Evolutionary conservation across 2,888 invertebrate species (phyloP), one percentile per base, ranked within the genome.

Genomic region (Drosophila kambysellisi): DNA sequence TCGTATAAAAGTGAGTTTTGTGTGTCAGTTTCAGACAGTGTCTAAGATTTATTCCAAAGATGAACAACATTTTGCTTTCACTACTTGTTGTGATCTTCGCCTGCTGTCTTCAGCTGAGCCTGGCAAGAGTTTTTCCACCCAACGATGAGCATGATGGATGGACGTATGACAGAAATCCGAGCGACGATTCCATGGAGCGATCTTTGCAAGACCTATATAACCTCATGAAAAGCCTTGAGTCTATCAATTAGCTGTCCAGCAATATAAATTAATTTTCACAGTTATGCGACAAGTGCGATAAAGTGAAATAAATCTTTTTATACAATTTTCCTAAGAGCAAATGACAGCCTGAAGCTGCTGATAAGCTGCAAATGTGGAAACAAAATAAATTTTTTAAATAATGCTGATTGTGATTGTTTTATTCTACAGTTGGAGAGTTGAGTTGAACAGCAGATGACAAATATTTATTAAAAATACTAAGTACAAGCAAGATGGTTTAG

Each of bases 231-330:
- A 9, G 33, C 11, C 37, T 35, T 51, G 39, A 72, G 15, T 15
- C 48, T 30, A 29, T 63, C 63, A 79, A 79, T 64, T 79, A 66
- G 53, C 80, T 54, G 51, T 48, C 56, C 50, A 58, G 54, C 41
- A 30, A 53, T 54, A 58, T 48, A 25, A 66, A 66, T 60, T 57
- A n/a, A 75, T 57, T 50, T 50, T 11, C 17, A 46, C 37, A 62
- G 32, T 51, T 58, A 17, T 11, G 5, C 32, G 17, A 15, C 17
- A 52, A 41, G 7, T 32, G 20, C 25, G 46, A 46, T 46, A 46
- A 15, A 33, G n/a, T 12, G 2, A 59, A 56, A 15, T 25, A 39
- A 11, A 61, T 30, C 0, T 33, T 11, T 52, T 30, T 32, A 29
- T 11, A 30, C 5, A 37, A 4, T 17, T 8, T 46, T 25, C 4